Evolutionary conservation across 2,888 invertebrate genomes (phyloP), one percentile per base, ranked within the genome.

Genomic region (Entomobrya multifasciata): DNA sequence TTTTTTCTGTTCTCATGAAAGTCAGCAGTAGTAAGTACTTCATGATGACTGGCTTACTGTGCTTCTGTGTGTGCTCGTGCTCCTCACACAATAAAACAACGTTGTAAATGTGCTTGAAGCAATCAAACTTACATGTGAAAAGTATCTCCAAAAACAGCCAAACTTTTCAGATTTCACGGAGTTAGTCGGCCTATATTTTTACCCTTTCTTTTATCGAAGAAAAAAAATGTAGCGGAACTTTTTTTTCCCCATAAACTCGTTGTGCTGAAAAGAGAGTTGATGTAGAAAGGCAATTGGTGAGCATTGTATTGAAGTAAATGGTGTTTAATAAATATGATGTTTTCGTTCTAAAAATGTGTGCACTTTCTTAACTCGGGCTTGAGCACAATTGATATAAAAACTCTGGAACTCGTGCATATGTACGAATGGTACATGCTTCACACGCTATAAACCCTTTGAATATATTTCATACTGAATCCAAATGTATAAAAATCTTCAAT

Each of bases 291-390:
- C 67, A 67, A 67, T 67, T 67, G 17, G 11, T 27, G 20, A 41
- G 67, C 44, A 44, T 65, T 65, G 65, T 65, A 65, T 65, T 65
- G 65, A 65, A 67, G 67, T 44, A 67, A 67, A 67, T 67, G 67
- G 41, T 67, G 41, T 44, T 67, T 67, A 67, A 67, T 44, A 67
- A 65, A 44, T 67, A 67, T 67, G 41, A 67, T 67, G 44, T 17
- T 20, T 20, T 67, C 41, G 4, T 41, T 36, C 36, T 8, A 41
- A 67, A 67, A 44, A 41, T 17, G 36, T 49, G 13, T n/a, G 8
- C n/a, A 15, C 13, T 10, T 49, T 49, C 13, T 5, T n/a, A 49
- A 49, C 36, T 36, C 36, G 4, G 5, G 5, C n/a, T 13, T 15
- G 13, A 3, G 49, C 36, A 30, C 5, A 2, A 20, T 44, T 20